Evolutionary conservation across 2,888 invertebrate species (phyloP).

Genomic region (Tipula confusa): DNA sequence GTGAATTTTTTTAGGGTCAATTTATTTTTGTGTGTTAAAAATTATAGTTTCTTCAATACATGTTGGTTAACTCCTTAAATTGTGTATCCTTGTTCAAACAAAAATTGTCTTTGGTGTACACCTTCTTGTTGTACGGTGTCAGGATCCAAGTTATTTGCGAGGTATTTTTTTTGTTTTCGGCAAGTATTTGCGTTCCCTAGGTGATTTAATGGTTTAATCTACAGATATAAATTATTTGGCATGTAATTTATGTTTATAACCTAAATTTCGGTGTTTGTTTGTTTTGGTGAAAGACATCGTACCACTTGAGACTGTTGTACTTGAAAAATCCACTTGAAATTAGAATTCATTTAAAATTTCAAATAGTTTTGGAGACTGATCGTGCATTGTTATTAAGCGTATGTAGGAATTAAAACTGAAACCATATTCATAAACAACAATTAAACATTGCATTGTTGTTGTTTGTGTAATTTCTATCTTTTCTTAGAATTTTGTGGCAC

Average conservation of each 20-base stretch:
- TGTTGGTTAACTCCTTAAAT: neutral
- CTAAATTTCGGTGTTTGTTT: neutral
- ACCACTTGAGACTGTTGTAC: neutral
- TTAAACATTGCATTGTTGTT: neutral
- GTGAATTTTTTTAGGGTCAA: neutral
- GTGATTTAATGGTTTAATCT: neutral
- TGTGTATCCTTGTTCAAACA: neutral
- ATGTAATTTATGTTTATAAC: neutral
- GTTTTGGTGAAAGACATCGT: neutral
- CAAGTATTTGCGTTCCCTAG: neutral
- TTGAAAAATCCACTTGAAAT: neutral
- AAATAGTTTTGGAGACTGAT: neutral
- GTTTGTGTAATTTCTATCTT: neutral
- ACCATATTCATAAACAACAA: slow-evolving; percentile 1
- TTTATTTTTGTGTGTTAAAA: neutral
- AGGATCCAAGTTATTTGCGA: neutral
- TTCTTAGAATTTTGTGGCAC: slow-evolving; percentile 20
- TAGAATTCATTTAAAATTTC: neutral
- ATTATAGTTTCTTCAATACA: neutral
- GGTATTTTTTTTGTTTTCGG: neutral
- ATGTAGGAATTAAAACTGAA: neutral
- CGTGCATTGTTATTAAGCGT: neutral
- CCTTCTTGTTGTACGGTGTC: slow-evolving; percentile 5
- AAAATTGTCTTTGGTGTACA: neutral
- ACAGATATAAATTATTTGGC: neutral